phyloP scores from a whole-genome alignment of 1,140 invertebrate species.

The Macrobrachium nipponense region DNA sequence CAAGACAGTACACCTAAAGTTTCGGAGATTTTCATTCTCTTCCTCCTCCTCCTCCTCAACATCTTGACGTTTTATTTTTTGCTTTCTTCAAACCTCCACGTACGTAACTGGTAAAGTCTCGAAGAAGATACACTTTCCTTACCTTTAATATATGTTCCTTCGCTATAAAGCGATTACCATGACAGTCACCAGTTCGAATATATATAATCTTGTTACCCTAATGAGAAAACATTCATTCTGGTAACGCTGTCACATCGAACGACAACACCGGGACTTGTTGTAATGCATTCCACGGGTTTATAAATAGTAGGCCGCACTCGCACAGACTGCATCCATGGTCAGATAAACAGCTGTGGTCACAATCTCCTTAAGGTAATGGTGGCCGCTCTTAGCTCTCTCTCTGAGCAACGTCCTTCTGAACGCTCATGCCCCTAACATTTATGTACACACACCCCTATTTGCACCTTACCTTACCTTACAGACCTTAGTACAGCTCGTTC shows the following conservation, averaged over 20 bases:
- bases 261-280: constrained; percentile 24
- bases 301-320: not conserved
- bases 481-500: too few relatives aligned
- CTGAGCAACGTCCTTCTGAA: not conserved
- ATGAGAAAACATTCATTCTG: constrained; percentile 14
- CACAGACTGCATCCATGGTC: not conserved
- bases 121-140: too few relatives aligned
- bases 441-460: constrained; percentile 28
- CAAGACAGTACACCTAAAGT: too few relatives aligned
- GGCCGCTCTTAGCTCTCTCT: constrained; percentile 13
- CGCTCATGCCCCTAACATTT: not conserved
- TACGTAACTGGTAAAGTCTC: too few relatives aligned
- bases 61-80: not conserved
- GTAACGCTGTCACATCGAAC: constrained; percentile 31
- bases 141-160: too few relatives aligned
- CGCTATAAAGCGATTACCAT: too few relatives aligned
- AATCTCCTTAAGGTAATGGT: not conserved
- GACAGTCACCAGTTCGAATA: not conserved
- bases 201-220: constrained; percentile 26
- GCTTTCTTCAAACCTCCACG: not conserved
- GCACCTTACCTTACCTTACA: too few relatives aligned
- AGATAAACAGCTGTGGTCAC: constrained; percentile 9
- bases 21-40: too few relatives aligned
- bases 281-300: constrained; percentile 8
- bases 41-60: too few relatives aligned